Percentiles rank a stretch among this genome's conserved stretches.
These are phyloP conservation scores for Cephus pygmeus DNA, from an alignment of 2,888 invertebrate genomes.

Conservation along the genomic window DNA sequence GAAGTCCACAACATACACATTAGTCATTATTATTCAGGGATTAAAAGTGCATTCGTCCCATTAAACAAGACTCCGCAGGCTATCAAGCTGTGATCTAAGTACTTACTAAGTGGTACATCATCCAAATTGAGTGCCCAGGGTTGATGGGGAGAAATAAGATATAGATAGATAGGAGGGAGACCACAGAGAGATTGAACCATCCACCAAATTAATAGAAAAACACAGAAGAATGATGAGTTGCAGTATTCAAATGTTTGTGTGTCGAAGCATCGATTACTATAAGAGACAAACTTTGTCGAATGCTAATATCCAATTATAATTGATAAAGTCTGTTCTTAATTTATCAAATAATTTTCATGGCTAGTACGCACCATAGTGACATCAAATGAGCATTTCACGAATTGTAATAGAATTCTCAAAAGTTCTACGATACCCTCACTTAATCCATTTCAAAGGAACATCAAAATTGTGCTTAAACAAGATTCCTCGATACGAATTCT, in stretches of 20 bases:
- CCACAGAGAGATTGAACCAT: conserved; percentile 59
- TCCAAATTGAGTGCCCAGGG: conserved; percentile 54
- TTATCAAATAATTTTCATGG: background rate
- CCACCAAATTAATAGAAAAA: conserved; percentile 62
- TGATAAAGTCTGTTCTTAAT: background rate
- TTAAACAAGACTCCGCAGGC: conserved; percentile 25
- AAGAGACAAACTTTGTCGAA: background rate
- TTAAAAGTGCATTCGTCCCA: background rate
- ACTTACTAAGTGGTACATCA: conserved; percentile 59
- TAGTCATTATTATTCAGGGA: background rate
- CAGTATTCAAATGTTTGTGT: background rate
- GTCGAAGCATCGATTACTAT: background rate
- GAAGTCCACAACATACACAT: background rate
- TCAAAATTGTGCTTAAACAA: background rate
- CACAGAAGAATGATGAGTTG: background rate
- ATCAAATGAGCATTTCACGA: background rate
- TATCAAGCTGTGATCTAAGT: conserved; percentile 44
- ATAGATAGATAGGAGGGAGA: conserved; percentile 32
- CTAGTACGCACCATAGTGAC: background rate
- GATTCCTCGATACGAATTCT: background rate
- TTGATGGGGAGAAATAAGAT: conserved; percentile 45
- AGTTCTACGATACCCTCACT: background rate
- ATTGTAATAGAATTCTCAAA: background rate
- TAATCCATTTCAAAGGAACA: background rate
- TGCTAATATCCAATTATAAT: conserved; percentile 5